Evolutionary conservation across 2,888 invertebrate species (phyloP).

Genomic region (Mimas tiliae): DNA sequence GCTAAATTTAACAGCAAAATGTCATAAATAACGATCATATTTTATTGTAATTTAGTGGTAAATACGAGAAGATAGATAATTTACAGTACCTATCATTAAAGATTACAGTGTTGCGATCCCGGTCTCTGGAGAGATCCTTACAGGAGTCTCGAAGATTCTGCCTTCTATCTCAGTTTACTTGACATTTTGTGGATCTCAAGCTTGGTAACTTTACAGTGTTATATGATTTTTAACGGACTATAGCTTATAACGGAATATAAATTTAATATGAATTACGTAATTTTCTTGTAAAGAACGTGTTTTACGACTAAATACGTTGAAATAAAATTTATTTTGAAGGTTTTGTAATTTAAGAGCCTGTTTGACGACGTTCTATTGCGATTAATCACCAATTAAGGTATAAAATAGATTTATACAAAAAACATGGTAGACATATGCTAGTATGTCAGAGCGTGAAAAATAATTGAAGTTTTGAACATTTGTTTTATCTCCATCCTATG

Average conservation of each 20-base stretch:
- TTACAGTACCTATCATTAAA: conserved; percentile 18
- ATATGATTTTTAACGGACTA: conserved; percentile 17
- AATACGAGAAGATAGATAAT: conserved; percentile 21
- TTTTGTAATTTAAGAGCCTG: too few relatives aligned
- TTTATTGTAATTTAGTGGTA: not conserved
- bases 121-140: conserved; percentile 44
- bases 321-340: not conserved
- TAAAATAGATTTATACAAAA: too few relatives aligned
- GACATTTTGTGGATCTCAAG: conserved; percentile 21
- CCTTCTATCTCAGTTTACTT: conserved; percentile 9
- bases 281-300: not conserved
- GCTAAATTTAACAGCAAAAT: too few relatives aligned
- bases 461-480: too few relatives aligned
- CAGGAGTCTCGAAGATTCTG: conserved; percentile 29
- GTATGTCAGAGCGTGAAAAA: too few relatives aligned
- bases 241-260: too few relatives aligned
- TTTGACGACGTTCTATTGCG: too few relatives aligned
- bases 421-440: too few relatives aligned
- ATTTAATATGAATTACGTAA: not conserved
- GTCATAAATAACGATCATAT: not conserved
- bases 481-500: too few relatives aligned
- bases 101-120: conserved; percentile 25
- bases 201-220: conserved; percentile 25
- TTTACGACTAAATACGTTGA: not conserved
- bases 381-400: too few relatives aligned